Conservation (phyloP, 2,888 invertebrate genomes). For the Lucinisca nassula region DNA sequence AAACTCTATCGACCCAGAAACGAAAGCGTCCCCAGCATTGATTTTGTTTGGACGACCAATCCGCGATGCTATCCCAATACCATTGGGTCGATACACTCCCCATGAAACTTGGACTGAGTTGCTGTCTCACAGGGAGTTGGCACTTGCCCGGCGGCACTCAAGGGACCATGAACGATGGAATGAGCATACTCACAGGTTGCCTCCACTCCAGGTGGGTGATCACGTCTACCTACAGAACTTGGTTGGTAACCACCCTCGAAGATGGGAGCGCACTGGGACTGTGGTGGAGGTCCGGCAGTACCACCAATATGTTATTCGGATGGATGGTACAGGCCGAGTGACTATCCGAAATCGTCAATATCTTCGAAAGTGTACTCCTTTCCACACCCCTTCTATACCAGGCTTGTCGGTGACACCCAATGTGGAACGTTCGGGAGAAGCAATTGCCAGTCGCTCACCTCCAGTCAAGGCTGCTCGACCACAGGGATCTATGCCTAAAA, state of each 20-base stretch:
- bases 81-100: constrained; percentile 49
- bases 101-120: constrained; percentile 60
- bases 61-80: constrained; percentile 60
- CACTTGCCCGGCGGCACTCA: constrained; percentile 45
- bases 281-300: constrained; percentile 59
- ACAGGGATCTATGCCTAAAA: too few species aligned
- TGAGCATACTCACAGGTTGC: constrained; percentile 49
- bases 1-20: constrained; percentile 63
- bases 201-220: constrained; percentile 60
- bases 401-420: too few species aligned
- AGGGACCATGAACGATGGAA: constrained; percentile 51
- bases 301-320: constrained; percentile 61
- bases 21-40: constrained; percentile 69
- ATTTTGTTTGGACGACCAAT: constrained; percentile 66
- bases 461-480: too few species aligned
- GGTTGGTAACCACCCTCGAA: constrained; percentile 47
- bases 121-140: constrained; percentile 35
- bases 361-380: constrained; percentile 55
- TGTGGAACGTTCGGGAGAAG: too few species aligned
- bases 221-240: constrained; percentile 62
- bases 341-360: constrained; percentile 59
- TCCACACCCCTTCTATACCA: too few species aligned
- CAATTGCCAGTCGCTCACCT: too few species aligned
- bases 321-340: constrained; percentile 66
- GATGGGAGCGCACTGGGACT: constrained; percentile 58